Evolutionary conservation across 2,113 vertebrate species (phyloP).

Genomic region (Tyrannus savana): DNA sequence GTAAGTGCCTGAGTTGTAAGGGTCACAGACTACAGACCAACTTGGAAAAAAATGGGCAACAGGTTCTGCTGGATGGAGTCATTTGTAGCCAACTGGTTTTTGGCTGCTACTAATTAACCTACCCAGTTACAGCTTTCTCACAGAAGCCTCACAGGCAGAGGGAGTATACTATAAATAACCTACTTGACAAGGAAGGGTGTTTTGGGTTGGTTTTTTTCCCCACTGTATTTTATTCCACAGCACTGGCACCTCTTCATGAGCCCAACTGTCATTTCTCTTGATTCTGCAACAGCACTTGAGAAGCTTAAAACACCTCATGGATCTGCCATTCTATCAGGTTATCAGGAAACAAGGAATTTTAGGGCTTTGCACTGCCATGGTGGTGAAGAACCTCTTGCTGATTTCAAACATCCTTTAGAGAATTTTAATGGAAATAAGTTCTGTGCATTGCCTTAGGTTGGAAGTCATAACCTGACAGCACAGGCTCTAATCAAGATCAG

Average conservation of each 20-base stretch:
- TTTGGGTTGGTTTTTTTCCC: neutral
- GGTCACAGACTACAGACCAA: neutral
- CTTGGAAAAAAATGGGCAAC: neutral
- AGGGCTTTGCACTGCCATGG: neutral
- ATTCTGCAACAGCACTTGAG: neutral
- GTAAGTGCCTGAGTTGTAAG: neutral
- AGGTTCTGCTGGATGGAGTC: neutral
- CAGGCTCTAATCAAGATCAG: neutral
- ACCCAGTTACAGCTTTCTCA: neutral
- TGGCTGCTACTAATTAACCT: neutral
- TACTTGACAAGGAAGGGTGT: neutral
- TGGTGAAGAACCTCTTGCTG: neutral
- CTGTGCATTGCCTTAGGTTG: neutral
- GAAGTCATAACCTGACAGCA: neutral
- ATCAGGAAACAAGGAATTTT: neutral
- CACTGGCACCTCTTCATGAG: neutral
- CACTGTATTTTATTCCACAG: neutral
- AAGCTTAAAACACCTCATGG: neutral
- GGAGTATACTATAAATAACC: neutral
- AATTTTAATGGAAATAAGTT: neutral
- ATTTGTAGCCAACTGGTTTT: neutral
- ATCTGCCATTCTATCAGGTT: neutral
- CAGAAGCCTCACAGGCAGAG: neutral
- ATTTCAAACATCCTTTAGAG: neutral
- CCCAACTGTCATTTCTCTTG: rapidly evolving